Evolutionary conservation across 2,888 invertebrate genomes (phyloP).

Genomic region (Sphaerophoria rueppellii): DNA sequence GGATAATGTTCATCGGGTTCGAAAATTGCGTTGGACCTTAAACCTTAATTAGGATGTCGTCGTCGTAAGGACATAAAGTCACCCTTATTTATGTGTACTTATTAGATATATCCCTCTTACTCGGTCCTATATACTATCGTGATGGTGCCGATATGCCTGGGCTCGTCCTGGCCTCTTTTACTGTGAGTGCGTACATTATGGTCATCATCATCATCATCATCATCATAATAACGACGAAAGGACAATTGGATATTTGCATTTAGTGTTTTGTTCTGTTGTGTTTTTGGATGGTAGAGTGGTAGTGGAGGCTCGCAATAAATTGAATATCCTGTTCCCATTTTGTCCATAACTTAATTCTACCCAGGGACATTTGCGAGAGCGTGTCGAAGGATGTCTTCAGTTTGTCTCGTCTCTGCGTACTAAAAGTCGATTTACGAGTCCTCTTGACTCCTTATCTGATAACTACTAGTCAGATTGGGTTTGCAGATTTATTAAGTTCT

Average conservation of each 20-base stretch:
- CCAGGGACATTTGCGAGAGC: background rate
- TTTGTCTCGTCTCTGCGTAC: slow-evolving; percentile 5
- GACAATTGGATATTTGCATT: slow-evolving; percentile 72
- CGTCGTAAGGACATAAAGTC: slow-evolving; percentile 72
- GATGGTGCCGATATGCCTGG: background rate
- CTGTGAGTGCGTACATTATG: slow-evolving; percentile 45
- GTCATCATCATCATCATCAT: slow-evolving; percentile 67
- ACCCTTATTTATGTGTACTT: slow-evolving; percentile 73
- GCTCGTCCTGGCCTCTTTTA: background rate
- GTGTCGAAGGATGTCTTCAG: slow-evolving; percentile 4
- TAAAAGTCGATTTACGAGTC: slow-evolving; percentile 67
- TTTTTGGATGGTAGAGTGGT: background rate
- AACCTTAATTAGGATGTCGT: slow-evolving; percentile 73
- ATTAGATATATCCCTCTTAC: slow-evolving; percentile 63
- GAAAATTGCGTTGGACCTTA: slow-evolving; percentile 73
- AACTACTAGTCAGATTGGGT: slow-evolving; percentile 39
- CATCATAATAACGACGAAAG: slow-evolving; percentile 64
- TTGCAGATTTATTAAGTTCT: slow-evolving; percentile 70
- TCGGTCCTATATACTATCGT: background rate
- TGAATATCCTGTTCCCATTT: slow-evolving; percentile 64
- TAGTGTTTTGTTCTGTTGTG: slow-evolving; percentile 38
- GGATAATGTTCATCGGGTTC: slow-evolving; percentile 71
- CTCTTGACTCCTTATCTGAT: slow-evolving; percentile 36
- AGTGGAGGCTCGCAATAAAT: slow-evolving; percentile 55
- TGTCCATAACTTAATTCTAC: slow-evolving; percentile 34